Conservation (phyloP, 2,888 invertebrate species). For the Orgyia antiqua region DNA sequence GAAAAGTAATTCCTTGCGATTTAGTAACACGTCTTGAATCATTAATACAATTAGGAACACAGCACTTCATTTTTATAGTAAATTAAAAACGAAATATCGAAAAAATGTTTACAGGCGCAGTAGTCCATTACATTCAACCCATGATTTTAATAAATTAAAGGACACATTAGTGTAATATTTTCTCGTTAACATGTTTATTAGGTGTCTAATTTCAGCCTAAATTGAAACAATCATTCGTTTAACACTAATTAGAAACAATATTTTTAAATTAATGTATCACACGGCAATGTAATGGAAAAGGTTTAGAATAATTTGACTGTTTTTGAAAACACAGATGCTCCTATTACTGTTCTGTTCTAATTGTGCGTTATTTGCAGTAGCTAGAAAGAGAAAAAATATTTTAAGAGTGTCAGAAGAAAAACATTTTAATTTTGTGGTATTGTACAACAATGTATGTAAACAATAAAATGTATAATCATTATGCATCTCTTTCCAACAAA, state of each 20-base stretch:
- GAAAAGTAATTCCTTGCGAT: constrained; percentile 59
- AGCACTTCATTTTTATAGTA: constrained; percentile 49
- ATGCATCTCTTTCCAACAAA: too few species aligned
- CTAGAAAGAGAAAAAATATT: background rate
- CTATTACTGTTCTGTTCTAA: background rate
- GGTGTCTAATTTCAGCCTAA: background rate
- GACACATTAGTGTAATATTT: constrained; percentile 3
- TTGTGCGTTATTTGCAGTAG: background rate
- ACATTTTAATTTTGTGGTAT: background rate
- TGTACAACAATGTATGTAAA: background rate
- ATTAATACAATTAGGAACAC: constrained; percentile 55
- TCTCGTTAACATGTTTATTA: background rate
- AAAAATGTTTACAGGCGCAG: background rate
- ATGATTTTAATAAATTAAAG: constrained; percentile 2
- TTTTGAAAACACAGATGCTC: too few species aligned
- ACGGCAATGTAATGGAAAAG: background rate
- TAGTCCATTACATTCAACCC: background rate
- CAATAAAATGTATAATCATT: too few species aligned
- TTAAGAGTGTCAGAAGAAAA: background rate
- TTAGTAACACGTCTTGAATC: constrained; percentile 50
- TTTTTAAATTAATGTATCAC: background rate
- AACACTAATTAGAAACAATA: background rate
- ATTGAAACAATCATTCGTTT: background rate
- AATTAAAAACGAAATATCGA: constrained; percentile 5
- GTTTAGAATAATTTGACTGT: background rate